Conservation (phyloP, 2,113 vertebrate genomes). For the Scartelaos histophorus region DNA sequence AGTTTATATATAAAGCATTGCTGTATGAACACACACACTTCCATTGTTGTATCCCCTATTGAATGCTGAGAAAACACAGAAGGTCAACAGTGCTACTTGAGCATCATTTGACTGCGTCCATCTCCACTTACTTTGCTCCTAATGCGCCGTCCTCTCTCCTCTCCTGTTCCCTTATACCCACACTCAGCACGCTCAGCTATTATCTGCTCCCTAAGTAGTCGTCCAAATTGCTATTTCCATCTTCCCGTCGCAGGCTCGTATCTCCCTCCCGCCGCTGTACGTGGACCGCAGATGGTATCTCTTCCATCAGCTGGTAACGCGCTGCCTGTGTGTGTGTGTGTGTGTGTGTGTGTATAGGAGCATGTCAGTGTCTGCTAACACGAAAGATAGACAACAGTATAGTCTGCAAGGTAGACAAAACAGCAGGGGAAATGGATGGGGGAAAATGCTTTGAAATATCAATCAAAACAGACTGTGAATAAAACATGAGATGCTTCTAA, state of each 20-base stretch:
- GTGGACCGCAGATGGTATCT: constrained; percentile 48
- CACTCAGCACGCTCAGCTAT: constrained; percentile 15
- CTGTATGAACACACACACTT: background rate
- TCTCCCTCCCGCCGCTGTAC: constrained; percentile 43
- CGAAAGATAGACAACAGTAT: constrained; percentile 23
- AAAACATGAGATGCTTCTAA: background rate
- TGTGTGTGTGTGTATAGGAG: constrained; percentile 25
- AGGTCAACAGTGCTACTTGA: constrained; percentile 23
- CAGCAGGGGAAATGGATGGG: background rate
- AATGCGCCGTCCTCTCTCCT: constrained; percentile 1
- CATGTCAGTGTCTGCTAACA: constrained; percentile 33
- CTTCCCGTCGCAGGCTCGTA: constrained; percentile 22
- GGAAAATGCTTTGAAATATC: background rate
- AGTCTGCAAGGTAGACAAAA: constrained; percentile 33
- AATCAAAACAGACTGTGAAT: background rate
- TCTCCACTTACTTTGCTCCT: constrained; percentile 8
- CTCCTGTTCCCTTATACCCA: background rate
- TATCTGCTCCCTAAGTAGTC: constrained; percentile 10
- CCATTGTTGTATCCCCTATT: background rate
- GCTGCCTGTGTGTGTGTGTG: constrained; percentile 25
- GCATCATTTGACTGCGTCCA: constrained; percentile 1
- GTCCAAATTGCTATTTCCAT: constrained; percentile 9
- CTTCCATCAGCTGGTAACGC: constrained; percentile 38
- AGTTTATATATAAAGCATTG: background rate
- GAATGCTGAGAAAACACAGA: background rate